Conservation (phyloP, 1,140 invertebrate species). For the Temnothorax curvispinosus region DNA sequence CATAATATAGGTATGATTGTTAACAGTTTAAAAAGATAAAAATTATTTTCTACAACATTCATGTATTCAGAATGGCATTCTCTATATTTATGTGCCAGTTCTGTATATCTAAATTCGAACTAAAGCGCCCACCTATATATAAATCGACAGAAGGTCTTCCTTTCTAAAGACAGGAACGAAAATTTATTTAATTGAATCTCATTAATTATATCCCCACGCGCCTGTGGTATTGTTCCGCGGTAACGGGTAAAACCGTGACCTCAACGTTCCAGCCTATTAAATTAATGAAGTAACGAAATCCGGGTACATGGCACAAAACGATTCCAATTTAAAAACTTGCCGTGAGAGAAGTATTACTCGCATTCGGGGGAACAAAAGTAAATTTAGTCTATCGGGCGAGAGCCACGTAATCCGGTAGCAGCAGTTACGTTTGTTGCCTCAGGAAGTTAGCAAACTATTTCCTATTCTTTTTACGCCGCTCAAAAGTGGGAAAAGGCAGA, state of each 20-base stretch:
- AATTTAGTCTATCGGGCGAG: constrained; percentile 36
- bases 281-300: constrained; percentile 9
- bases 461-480: constrained; percentile 19
- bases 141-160: not conserved
- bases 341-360: not conserved
- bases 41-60: not conserved
- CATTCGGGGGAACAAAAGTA: constrained; percentile 21
- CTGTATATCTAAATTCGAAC: not conserved
- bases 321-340: constrained; percentile 27
- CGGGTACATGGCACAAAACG: not conserved
- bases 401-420: constrained; percentile 32
- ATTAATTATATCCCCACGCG: constrained; percentile 15
- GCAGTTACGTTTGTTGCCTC: constrained; percentile 11
- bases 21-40: not conserved
- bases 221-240: not conserved
- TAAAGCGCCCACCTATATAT: not conserved
- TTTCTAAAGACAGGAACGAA: not conserved
- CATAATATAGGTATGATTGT: not conserved
- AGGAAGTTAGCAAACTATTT: constrained; percentile 45
- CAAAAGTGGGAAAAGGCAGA: constrained; percentile 53
- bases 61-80: not conserved
- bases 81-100: not conserved
- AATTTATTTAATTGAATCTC: constrained; percentile 19
- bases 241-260: not conserved
- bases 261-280: constrained; percentile 1